Evolutionary conservation across 1,140 invertebrate genomes (phyloP).

Genomic region (Tetramorium alpestre): DNA sequence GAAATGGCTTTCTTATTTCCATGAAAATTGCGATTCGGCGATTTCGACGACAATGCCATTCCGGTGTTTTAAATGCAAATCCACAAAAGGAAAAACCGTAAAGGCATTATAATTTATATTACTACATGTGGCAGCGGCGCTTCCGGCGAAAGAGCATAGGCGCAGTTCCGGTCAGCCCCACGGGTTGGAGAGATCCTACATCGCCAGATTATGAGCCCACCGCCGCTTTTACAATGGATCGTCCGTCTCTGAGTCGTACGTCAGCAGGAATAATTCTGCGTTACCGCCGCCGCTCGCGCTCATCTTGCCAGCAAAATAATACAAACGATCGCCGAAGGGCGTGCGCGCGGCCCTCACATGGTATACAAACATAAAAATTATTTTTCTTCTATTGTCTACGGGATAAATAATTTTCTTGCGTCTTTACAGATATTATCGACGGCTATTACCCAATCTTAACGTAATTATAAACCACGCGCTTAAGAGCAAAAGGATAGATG

Average conservation of each 20-base stretch:
- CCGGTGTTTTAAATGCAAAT: conserved; percentile 84
- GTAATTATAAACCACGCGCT: not conserved
- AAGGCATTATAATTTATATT: conserved; percentile 86
- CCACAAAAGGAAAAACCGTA: conserved; percentile 84
- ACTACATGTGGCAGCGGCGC: conserved; percentile 85
- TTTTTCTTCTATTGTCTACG: not conserved
- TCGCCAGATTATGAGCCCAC: conserved; percentile 84
- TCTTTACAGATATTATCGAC: not conserved
- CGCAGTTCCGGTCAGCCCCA: conserved; percentile 84
- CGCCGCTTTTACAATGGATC: conserved; percentile 83
- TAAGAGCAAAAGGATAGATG: not conserved
- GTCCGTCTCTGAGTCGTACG: conserved; percentile 81
- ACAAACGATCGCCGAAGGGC: conserved; percentile 32
- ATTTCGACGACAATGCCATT: conserved; percentile 80
- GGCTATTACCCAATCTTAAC: not conserved
- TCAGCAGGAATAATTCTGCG: conserved; percentile 80
- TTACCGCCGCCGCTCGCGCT: conserved; percentile 64
- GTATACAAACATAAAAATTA: not conserved
- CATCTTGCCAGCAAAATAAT: conserved; percentile 41
- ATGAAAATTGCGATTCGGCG: conserved; percentile 78
- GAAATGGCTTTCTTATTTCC: conserved; percentile 76
- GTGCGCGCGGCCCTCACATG: not conserved
- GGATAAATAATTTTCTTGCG: conserved; percentile 12
- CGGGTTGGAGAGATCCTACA: conserved; percentile 83
- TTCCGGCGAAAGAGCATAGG: conserved; percentile 85